These are phyloP conservation scores for Speoplatyrhinus poulsoni DNA, from an alignment of 2,113 vertebrate species.

Conservation along the genomic window DNA sequence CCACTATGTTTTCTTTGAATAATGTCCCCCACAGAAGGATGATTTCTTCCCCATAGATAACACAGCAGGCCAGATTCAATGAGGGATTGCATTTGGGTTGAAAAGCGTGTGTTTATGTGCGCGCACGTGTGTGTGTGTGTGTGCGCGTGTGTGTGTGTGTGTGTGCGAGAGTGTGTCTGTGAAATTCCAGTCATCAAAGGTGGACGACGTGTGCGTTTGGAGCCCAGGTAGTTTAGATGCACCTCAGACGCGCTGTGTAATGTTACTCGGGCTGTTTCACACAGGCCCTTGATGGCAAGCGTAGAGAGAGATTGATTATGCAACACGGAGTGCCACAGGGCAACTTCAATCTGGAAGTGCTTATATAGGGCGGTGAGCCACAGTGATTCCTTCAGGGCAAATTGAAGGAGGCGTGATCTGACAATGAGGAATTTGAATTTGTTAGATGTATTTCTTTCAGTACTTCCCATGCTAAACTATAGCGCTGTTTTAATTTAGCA, in stretches of 20 bases:
- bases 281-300: slow-evolving; percentile 52
- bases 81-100: too few species aligned
- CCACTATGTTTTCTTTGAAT: too few species aligned
- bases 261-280: slow-evolving; percentile 59
- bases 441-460: slow-evolving; percentile 65
- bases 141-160: not conserved
- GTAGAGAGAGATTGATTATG: slow-evolving; percentile 74
- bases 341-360: slow-evolving; percentile 76
- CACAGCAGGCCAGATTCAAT: too few species aligned
- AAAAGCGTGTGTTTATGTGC: too few species aligned
- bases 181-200: slow-evolving; percentile 32
- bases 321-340: slow-evolving; percentile 74
- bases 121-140: not conserved
- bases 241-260: slow-evolving; percentile 42
- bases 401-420: slow-evolving; percentile 74
- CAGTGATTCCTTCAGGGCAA: slow-evolving; percentile 62
- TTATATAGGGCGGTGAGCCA: slow-evolving; percentile 60
- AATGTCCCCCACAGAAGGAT: too few species aligned
- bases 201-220: slow-evolving; percentile 31
- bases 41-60: too few species aligned
- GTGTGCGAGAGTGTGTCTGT: not conserved
- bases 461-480: slow-evolving; percentile 56
- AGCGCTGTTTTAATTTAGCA: slow-evolving; percentile 8
- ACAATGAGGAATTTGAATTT: slow-evolving; percentile 75
- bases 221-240: slow-evolving; percentile 24